Base-by-base conservation (phyloP, 2,888 invertebrate species). In the Ypsolopha sequella region DNA sequence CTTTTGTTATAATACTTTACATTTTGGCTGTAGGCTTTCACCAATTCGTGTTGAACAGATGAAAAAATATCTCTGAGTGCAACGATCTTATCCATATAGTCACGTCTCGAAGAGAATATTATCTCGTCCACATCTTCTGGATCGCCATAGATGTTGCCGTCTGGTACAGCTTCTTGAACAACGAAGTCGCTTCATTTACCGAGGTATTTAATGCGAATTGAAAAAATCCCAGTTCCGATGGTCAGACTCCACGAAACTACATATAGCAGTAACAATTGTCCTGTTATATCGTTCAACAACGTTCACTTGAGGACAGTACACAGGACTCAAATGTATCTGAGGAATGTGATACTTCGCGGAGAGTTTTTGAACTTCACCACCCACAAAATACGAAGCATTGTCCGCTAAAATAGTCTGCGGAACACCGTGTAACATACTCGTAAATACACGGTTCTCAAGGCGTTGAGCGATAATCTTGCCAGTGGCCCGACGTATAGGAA, bases 1-100 rank as follows among this genome's bases (percentile, higher is more conserved):
- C 59, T 45, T 41, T 56, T 41, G 51, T 63, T 61, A 24, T 61
- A 60, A 36, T 39, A 51, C 2, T 9, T 7, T 9, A 55, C 52
- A 43, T 58, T 59, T 41, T 55, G 56, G 7, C 24, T 7, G 50
- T 60, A 59, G 13, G 58, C 52, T 0, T 58, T 46, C 34, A 45
- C 52, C 24, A 60, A 34, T 1, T 36, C 7, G 2, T 13, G 8
- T 41, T 60, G 57, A 3, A 60, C 59, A 8, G 54, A 24, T 24
- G 57, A 51, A 51, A 63, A 61, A n/a, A 58, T 50, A 8, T 6
- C 24, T 1, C 51, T 24, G 4, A 60, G 34, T 14, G 35, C 34
- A 6, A 59, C 58, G 4, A 57, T 13, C 36, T 61, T 61, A 24
- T 55, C 55, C 1, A 53, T 55, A 46, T 41, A 41, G 2, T 34